Evolutionary conservation across 2,797 vertebrate species (phyloP).

Genomic region (Tragopan temminckii): DNA sequence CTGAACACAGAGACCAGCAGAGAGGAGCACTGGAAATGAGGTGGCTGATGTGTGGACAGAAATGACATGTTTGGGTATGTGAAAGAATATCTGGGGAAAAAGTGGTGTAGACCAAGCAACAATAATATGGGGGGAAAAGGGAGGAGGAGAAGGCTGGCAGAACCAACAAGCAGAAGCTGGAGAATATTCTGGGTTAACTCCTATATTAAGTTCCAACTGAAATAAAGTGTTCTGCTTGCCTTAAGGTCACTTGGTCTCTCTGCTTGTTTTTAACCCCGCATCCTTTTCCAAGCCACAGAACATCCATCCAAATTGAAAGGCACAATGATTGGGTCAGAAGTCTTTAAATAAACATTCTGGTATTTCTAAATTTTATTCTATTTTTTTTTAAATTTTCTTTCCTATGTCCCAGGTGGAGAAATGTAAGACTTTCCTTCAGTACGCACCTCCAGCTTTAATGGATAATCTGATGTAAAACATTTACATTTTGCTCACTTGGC

Average conservation of each 20-base stretch:
- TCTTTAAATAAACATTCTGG: background rate
- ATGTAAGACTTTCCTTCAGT: background rate
- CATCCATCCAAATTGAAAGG: background rate
- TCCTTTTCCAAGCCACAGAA: background rate
- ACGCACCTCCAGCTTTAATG: background rate
- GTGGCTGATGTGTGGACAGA: background rate
- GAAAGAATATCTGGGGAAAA: background rate
- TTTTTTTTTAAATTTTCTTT: background rate
- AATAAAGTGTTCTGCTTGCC: background rate
- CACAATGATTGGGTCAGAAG: background rate
- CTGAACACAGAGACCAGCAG: fast-evolving
- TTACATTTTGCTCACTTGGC: background rate
- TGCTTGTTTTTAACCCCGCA: background rate
- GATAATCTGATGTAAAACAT: background rate
- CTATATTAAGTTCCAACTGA: background rate
- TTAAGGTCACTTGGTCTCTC: background rate
- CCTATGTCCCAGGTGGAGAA: background rate
- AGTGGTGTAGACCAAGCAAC: background rate
- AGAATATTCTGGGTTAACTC: background rate
- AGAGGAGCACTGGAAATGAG: background rate
- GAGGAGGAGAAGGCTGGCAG: background rate
- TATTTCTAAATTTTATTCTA: background rate
- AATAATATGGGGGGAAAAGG: background rate
- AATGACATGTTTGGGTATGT: background rate
- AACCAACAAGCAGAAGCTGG: background rate